Percentiles rank a stretch among this genome's conserved stretches.
Conservation (phyloP, 2,797 vertebrate genomes). For the Periophthalmus magnuspinnatus region DNA sequence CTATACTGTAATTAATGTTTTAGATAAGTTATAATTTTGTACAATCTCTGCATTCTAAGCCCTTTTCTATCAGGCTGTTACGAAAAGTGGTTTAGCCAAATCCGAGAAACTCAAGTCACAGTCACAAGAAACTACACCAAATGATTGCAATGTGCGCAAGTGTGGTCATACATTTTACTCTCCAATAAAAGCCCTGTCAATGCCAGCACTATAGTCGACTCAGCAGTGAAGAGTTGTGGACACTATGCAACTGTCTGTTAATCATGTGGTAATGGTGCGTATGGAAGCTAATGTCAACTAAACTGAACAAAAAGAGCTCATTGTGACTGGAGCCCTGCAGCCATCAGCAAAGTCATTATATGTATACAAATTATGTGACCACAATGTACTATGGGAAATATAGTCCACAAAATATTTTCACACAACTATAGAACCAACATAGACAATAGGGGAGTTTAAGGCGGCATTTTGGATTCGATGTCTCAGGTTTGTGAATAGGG, state of each 20-base stretch:
- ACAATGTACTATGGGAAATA: background rate
- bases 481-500: background rate
- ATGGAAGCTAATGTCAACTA: constrained; percentile 5
- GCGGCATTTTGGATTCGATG: background rate
- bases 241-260: constrained; percentile 5
- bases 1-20: no score
- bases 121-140: background rate
- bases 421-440: background rate
- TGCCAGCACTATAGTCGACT: background rate
- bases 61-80: background rate
- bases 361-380: background rate
- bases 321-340: background rate
- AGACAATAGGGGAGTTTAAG: background rate
- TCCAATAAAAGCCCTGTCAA: background rate
- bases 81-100: background rate
- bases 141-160: background rate
- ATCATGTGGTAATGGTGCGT: background rate
- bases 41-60: no score
- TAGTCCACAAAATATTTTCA: background rate
- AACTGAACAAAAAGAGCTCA: constrained; percentile 1
- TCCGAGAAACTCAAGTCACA: background rate
- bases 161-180: background rate
- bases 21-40: no score
- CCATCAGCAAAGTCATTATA: background rate
- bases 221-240: background rate